Percentiles rank a stretch among this genome's conserved stretches.
phyloP scores from a whole-genome alignment of 2,888 invertebrate genomes.

The Thalpophila matura region DNA sequence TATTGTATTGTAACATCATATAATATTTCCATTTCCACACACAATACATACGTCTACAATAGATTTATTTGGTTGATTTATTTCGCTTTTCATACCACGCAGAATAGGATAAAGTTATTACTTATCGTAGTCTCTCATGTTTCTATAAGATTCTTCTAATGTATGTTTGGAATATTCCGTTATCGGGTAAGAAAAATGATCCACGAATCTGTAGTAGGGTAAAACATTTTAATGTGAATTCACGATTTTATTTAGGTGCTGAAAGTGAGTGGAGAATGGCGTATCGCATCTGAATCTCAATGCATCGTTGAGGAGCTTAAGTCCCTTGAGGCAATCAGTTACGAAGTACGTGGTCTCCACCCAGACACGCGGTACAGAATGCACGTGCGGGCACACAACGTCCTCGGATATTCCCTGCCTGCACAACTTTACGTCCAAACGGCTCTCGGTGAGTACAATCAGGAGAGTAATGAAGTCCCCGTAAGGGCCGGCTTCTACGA shows the following conservation, averaged over 20 bases:
- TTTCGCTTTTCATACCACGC: constrained; percentile 42
- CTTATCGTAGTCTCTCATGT: constrained; percentile 27
- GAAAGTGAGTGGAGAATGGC: constrained; percentile 93
- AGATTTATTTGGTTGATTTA: constrained; percentile 82
- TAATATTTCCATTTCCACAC: constrained; percentile 47
- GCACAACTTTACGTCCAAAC: constrained; percentile 95
- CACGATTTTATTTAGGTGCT: constrained; percentile 87
- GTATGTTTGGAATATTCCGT: constrained; percentile 15
- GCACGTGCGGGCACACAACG: constrained; percentile 96
- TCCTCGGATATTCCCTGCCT: constrained; percentile 95
- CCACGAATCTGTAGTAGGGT: background rate
- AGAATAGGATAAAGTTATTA: constrained; percentile 48
- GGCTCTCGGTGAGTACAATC: constrained; percentile 95
- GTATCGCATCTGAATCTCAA: constrained; percentile 86
- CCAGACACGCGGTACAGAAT: constrained; percentile 96
- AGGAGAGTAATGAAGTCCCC: constrained; percentile 86
- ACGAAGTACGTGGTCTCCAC: constrained; percentile 92
- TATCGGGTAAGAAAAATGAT: constrained; percentile 13
- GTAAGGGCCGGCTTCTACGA: constrained; percentile 88
- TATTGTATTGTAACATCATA: constrained; percentile 50
- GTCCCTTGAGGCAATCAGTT: constrained; percentile 92
- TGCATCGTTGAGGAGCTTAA: constrained; percentile 92
- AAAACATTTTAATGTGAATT: constrained; percentile 16
- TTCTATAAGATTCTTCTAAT: constrained; percentile 14
- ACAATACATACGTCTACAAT: constrained; percentile 58